Evolutionary conservation across 35 echinoderm and acorn worm genomes (phyloP).

Genomic region (Lytechinus pictus): DNA sequence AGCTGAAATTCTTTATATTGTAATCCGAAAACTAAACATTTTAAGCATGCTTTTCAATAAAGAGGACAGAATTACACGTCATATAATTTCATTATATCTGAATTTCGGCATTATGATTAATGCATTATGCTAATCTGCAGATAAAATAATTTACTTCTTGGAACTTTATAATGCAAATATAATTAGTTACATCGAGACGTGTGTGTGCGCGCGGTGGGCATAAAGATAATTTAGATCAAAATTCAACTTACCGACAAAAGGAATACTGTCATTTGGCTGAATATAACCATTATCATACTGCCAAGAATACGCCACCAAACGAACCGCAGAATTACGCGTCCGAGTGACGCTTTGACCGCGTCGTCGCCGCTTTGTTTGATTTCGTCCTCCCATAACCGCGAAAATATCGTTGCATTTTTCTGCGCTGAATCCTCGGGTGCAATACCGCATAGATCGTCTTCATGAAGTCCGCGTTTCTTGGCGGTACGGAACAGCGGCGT

Average conservation of each 20-base stretch:
- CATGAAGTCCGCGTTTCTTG: not conserved
- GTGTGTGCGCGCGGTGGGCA: too few species aligned
- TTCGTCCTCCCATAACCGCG: constrained; percentile 2
- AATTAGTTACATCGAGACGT: too few species aligned
- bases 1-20: too few species aligned
- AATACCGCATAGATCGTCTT: not conserved
- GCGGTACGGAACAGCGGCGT: not conserved
- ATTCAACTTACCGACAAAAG: not conserved
- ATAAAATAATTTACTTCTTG: too few species aligned
- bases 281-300: not conserved
- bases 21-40: too few species aligned
- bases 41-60: too few species aligned
- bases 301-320: not conserved
- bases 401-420: not conserved
- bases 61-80: too few species aligned
- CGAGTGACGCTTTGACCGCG: not conserved
- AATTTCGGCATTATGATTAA: too few species aligned
- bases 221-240: not conserved
- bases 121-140: too few species aligned
- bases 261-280: not conserved
- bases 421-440: not conserved
- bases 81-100: too few species aligned
- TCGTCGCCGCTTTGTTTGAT: not conserved
- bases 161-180: too few species aligned
- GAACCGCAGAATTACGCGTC: constrained; percentile 15